Conservation (phyloP, 2,888 invertebrate species). For the Eilema sororculum region DNA sequence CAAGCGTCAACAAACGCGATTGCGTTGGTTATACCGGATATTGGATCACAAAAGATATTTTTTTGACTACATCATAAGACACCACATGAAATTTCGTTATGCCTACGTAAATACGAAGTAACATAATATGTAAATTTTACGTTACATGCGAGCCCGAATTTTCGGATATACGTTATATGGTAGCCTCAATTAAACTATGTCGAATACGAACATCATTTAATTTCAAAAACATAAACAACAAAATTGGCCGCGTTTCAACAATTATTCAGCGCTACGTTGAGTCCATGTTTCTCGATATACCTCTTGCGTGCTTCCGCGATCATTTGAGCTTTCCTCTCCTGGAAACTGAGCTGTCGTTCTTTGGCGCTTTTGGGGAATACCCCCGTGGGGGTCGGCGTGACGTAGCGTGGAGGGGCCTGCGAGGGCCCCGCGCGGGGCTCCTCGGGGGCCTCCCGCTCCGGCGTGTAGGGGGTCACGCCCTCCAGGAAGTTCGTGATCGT, state of each 20-base stretch:
- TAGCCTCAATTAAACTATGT: conserved; percentile 17
- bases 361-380: conserved; percentile 86
- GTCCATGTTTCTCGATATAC: conserved; percentile 92
- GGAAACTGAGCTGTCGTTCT: conserved; percentile 91
- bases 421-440: conserved; percentile 43
- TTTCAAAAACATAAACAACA: conserved; percentile 49
- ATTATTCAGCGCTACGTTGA: conserved; percentile 70
- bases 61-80: too few species aligned
- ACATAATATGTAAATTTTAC: too few species aligned
- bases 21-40: too few species aligned
- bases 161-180: neutral
- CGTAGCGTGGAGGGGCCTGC: conserved; percentile 57
- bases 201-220: conserved; percentile 27
- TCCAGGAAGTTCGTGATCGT: conserved; percentile 94
- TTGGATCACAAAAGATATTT: too few species aligned
- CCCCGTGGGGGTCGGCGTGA: conserved; percentile 68
- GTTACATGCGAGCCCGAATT: neutral
- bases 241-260: conserved; percentile 54
- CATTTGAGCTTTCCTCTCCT: conserved; percentile 92
- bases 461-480: conserved; percentile 89
- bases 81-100: too few species aligned
- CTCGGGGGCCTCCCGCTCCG: conserved; percentile 58
- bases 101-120: too few species aligned
- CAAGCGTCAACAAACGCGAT: too few species aligned
- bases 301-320: conserved; percentile 91